Percentiles rank a stretch among this genome's conserved stretches.
These are phyloP conservation scores for Invenusta paracnida DNA, from an alignment of 2,888 invertebrate species.

Conservation along the genomic window DNA sequence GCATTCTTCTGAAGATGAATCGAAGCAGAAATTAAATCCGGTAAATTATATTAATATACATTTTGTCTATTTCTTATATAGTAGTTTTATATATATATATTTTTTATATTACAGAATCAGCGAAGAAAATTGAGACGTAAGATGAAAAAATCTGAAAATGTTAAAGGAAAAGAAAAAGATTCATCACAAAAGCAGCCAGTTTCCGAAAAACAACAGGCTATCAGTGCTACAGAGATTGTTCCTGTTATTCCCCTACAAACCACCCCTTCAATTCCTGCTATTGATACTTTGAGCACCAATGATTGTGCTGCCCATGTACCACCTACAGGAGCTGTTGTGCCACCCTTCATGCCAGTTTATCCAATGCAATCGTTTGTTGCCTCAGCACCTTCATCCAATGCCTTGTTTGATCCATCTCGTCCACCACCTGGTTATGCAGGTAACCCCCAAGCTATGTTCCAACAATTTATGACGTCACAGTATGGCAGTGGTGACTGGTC, in stretches of 20 bases:
- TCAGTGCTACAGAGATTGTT: no score
- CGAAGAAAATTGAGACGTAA: background rate
- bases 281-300: no score
- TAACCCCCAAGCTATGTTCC: background rate
- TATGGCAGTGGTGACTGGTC: conserved; percentile 8
- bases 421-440: background rate
- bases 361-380: no score
- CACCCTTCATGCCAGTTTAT: background rate
- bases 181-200: background rate
- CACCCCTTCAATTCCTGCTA: background rate
- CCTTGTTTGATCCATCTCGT: background rate
- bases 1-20: conserved; percentile 1
- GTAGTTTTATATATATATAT: background rate
- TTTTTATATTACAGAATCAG: background rate
- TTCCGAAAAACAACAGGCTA: no score
- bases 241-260: background rate
- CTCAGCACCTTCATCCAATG: background rate
- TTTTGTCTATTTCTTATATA: background rate
- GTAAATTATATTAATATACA: background rate
- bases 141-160: background rate
- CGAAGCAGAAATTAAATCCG: background rate
- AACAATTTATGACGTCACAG: background rate
- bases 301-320: no score
- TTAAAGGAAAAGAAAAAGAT: background rate
- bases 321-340: no score